Evolutionary conservation across 2,797 vertebrate genomes (phyloP).

Genomic region (Crenuchus spilurus): DNA sequence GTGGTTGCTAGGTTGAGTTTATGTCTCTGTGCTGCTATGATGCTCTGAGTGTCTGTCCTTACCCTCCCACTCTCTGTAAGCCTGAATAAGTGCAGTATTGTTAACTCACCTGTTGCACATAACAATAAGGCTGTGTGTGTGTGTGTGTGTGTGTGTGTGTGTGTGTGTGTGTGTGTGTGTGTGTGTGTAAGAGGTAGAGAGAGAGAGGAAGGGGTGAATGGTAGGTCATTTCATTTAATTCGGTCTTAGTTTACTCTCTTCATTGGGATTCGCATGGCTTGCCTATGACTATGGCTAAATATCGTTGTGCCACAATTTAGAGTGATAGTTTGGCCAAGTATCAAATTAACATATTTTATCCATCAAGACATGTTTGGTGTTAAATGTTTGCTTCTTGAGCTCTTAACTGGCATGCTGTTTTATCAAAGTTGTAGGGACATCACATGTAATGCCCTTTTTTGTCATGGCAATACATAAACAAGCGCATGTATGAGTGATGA

Average conservation of each 20-base stretch:
- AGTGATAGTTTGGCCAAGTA: too few species aligned
- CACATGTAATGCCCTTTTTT: too few species aligned
- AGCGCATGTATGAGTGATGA: too few species aligned
- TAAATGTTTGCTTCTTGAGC: too few species aligned
- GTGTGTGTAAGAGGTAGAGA: background rate
- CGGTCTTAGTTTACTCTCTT: background rate
- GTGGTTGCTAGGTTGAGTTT: constrained; percentile 10
- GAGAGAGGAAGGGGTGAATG: background rate
- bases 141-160: background rate
- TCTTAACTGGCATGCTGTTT: too few species aligned
- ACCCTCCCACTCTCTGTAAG: constrained; percentile 2
- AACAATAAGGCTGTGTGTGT: background rate
- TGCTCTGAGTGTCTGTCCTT: background rate
- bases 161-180: constrained; percentile 1
- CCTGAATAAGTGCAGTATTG: constrained; percentile 28
- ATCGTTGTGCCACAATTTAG: too few species aligned
- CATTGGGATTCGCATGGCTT: background rate
- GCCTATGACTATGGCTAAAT: too few species aligned
- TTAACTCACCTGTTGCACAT: constrained; percentile 20
- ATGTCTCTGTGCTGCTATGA: constrained; percentile 14
- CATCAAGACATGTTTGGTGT: too few species aligned
- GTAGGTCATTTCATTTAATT: background rate
- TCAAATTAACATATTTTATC: too few species aligned
- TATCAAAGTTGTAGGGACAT: too few species aligned
- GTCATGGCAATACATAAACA: too few species aligned